phyloP scores from a whole-genome alignment of 1,140 invertebrate species.

The Campoletis sonorensis region DNA sequence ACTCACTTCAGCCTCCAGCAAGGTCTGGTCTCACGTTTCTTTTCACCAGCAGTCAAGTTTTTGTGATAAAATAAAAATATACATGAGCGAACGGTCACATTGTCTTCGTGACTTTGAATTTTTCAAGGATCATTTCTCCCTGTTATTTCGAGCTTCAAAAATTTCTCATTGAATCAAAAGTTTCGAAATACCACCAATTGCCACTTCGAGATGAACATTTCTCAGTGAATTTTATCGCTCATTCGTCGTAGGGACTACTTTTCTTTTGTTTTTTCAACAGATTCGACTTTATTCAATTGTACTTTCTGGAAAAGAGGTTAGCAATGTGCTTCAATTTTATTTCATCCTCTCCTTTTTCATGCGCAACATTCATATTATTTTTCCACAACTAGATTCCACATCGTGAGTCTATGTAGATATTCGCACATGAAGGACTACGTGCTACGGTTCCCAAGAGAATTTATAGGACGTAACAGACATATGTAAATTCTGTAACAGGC shows the following conservation, averaged over 20 bases:
- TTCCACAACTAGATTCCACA: neutral
- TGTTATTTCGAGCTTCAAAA: too few relatives aligned
- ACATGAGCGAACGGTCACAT: neutral
- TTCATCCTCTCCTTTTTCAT: neutral
- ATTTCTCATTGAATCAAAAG: too few relatives aligned
- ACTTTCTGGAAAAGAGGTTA: too few relatives aligned
- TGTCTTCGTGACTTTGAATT: neutral
- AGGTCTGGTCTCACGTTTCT: neutral
- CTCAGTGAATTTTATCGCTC: too few relatives aligned
- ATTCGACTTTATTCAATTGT: too few relatives aligned
- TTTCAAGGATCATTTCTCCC: too few relatives aligned
- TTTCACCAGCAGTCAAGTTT: neutral
- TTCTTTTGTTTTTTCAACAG: too few relatives aligned
- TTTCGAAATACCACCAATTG: too few relatives aligned
- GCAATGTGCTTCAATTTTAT: neutral
- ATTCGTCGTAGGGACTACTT: too few relatives aligned
- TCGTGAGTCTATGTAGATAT: neutral
- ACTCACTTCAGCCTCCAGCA: conserved; percentile 24
- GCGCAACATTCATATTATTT: neutral
- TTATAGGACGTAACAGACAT: neutral
- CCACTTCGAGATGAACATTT: too few relatives aligned
- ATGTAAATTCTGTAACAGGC: neutral
- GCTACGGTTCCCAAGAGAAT: neutral
- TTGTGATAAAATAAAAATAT: neutral
- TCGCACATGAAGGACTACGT: neutral